Conservation (phyloP, 2,797 vertebrate species). For the Catostomus latipinnis region DNA sequence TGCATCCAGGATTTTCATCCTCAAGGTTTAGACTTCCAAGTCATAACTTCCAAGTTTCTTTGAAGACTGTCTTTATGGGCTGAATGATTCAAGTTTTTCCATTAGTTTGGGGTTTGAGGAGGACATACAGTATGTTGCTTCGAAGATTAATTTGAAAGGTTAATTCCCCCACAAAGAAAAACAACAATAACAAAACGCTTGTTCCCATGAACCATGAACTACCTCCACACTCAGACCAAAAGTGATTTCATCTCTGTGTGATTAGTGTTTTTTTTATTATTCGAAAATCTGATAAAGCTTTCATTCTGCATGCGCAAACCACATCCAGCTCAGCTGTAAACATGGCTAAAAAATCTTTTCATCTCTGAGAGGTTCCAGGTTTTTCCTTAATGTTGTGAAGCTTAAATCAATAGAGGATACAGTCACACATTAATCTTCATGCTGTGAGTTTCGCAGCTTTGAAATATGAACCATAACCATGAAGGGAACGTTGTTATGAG, state of each 20-base stretch:
- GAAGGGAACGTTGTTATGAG: conserved; percentile 58
- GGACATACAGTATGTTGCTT: background rate
- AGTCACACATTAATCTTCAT: conserved; percentile 64
- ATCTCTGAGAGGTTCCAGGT: conserved; percentile 69
- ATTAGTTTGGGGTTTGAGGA: background rate
- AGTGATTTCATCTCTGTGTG: conserved; percentile 69
- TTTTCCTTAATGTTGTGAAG: conserved; percentile 63
- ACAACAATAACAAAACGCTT: conserved; percentile 20
- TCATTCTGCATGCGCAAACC: conserved; percentile 77
- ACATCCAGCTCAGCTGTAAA: conserved; percentile 69
- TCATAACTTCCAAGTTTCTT: background rate
- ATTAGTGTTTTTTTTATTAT: conserved; percentile 63
- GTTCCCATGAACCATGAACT: conserved; percentile 34
- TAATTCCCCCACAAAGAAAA: background rate
- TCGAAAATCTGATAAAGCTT: conserved; percentile 79
- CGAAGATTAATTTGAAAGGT: conserved; percentile 21
- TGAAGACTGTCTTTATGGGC: conserved; percentile 22
- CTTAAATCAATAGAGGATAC: conserved; percentile 62
- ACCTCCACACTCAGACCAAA: conserved; percentile 60
- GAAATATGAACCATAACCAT: conserved; percentile 54
- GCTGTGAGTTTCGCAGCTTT: conserved; percentile 58
- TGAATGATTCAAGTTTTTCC: conserved; percentile 1
- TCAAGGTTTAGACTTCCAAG: conserved; percentile 58
- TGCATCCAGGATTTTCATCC: conserved; percentile 75
- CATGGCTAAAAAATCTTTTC: conserved; percentile 70